Evolutionary conservation across 2,113 vertebrate genomes (phyloP), one percentile per base, ranked within the genome.

Genomic region (Beaufortia kweichowensis): DNA sequence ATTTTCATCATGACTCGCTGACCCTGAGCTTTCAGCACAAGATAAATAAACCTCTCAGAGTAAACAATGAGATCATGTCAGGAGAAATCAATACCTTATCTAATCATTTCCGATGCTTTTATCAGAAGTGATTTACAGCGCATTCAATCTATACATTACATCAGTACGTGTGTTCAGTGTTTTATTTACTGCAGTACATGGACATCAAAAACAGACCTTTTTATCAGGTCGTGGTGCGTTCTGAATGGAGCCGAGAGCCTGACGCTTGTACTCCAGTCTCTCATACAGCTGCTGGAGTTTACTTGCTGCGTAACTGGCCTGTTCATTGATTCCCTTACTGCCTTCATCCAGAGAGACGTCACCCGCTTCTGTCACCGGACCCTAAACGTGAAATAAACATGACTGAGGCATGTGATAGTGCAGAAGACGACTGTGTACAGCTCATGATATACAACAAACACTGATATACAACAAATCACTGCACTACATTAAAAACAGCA

Each of bases 211-310:
- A 24, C 17, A 81, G 6, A 79, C 97, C 95, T 98, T 99, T 87
- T 95, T 98, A 91, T 99, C 95, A 1, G 95, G 96, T 86, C 98
- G 97, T 75, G 96, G 96, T 60, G 96, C 95, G 33, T 94, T 98
- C 85, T 95, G 96, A 84, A 99, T 93, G 57, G 96, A 98, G 86
- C 91, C 95, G 66, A 99, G 90, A 68, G 97, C 96, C 85, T 99
- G 96, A 23, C 93, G 94, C 87, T 98, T 98, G 87, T 98, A 99
- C 68, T 98, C 95, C 77, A 99, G 94, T 64, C 96, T 98, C 89
- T 99, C 96, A 59, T 91, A 95, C 53, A 99, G 91, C 77, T 95
- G 94, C 35, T 90, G 90, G 7, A 99, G 94, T 82, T 96, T 98
- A 69, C 94, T 97, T 24, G 92, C 94, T 63, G 96, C 95, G 4